Evolutionary conservation across 2,113 vertebrate species (phyloP), one percentile per base, ranked within the genome.

Genomic region (Myiozetetes cayanensis): DNA sequence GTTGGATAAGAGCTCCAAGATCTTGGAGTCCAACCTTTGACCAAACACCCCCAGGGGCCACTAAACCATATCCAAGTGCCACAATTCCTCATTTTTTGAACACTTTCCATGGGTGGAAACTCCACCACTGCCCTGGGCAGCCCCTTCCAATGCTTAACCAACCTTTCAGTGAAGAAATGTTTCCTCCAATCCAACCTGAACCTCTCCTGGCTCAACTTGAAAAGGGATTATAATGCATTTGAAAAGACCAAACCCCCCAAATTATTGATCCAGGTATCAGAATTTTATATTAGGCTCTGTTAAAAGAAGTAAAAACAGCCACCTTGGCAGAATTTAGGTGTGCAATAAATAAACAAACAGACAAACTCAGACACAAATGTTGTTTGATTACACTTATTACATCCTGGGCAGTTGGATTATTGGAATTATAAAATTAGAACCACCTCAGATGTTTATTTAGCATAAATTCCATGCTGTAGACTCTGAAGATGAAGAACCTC

Each of bases 231-330:
- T 6, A 43, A 85, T 4, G 6, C 8, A 33, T 41, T 23, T 47
- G 3, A 19, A 59, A 56, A 46, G 22, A 55, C 7, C 6, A 10
- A 55, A 50, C 0, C 0, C 4, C 9, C 7, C 6, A 7, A 12
- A n/a, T 53, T 37, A 33, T 41, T 53, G 52, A 46, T n/a, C 49
- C 47, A 63, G 9, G 4, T 41, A 22, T 47, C 43, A 44, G 21
- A 55, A 49, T 65, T 35, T 24, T 59, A 0, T 20, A 49, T 50
- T 30, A 50, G 35, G 15, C 3, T 44, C 44, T 30, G 9, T 15
- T 65, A 44, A 73, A 72, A 62, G 20, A 33, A 59, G 12, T 9
- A 30, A 50, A 68, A 82, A 59, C 3, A 59, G 13, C 12, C 31
- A 59, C 27, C 9, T 37, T 15, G 28, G 24, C 18, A 83, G 50